Evolutionary conservation across 53 echinoderm and acorn worm genomes (phyloP), one percentile per base, ranked within the genome.

Genomic region (Temnopleurus reevesii): DNA sequence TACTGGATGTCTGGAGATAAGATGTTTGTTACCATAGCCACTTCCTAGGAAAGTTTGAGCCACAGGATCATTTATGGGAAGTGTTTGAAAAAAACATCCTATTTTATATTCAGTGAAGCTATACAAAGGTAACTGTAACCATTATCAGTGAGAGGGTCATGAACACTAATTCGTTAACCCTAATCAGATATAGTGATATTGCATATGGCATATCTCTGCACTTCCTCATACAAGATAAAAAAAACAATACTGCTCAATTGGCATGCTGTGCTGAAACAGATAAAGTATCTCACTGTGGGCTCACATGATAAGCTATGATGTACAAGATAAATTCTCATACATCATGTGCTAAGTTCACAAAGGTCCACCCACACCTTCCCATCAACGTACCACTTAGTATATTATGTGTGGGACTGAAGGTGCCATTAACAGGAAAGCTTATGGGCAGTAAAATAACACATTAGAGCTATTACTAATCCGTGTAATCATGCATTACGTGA

Each of bases 31-130:
- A 36, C n/a, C 10, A 6, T 71, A 71, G 71, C 71, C 71, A 71
- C 71, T 71, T 71, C 71, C 71, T 41, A 36, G 21, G 71, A 71
- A 41, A 71, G 71, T 71, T 38, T 71, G 7, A 71, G 41, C 71
- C 36, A 71, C 71, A 71, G 71, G 71, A 23, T 43, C 71, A 71
- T 71, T 71, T 38, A 21, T 2, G n/a, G 71, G 71, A 71, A 71
- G 71, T 41, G 41, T 21, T 21, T 36, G 19, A 21, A 21, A 2
- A 38, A 71, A 71, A 71, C 41, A 71, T 43, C 71, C 71, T 41
- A 8, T 8, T n/a, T n/a, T n/a, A n/a, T n/a, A n/a, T n/a, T n/a
- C n/a, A n/a, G n/a, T n/a, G n/a, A n/a, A n/a, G n/a, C n/a, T n/a
- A n/a, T n/a, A n/a, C n/a, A n/a, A n/a, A n/a, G n/a, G n/a, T n/a